Percentiles rank a stretch among this genome's conserved stretches.
Conservation (phyloP, 2,113 vertebrate species). For the Polypterus bichir region DNA sequence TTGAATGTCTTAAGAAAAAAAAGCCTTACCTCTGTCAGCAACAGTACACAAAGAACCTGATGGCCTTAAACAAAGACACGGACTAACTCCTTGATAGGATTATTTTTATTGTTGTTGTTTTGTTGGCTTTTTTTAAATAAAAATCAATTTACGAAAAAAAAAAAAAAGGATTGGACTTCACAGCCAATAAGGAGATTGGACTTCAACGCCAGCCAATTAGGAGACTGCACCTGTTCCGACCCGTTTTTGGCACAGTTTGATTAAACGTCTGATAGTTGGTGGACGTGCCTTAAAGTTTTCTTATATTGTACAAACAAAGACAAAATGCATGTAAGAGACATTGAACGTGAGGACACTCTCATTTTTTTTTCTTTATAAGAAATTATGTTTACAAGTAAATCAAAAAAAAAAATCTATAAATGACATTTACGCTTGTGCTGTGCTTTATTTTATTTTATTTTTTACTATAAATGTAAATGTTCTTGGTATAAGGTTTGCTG, state of each 20-base stretch:
- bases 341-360: slow-evolving; percentile 41
- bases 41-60: too few relatives aligned
- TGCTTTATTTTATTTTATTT: too few relatives aligned
- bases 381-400: slow-evolving; percentile 23
- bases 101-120: slow-evolving; percentile 22
- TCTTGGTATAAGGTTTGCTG: too few relatives aligned
- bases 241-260: too few relatives aligned
- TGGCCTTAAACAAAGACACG: slow-evolving; percentile 35
- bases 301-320: slow-evolving; percentile 49
- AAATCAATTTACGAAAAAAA: too few relatives aligned
- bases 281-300: slow-evolving; percentile 49
- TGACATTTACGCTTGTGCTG: neutral
- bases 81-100: slow-evolving; percentile 33
- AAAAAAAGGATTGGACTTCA: too few relatives aligned
- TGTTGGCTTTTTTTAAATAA: too few relatives aligned
- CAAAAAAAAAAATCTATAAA: slow-evolving; percentile 36
- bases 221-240: too few relatives aligned
- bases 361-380: slow-evolving; percentile 43
- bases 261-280: neutral
- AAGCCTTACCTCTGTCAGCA: slow-evolving; percentile 20
- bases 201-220: too few relatives aligned
- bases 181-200: too few relatives aligned
- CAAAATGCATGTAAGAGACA: slow-evolving; percentile 28
- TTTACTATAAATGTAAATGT: too few relatives aligned
- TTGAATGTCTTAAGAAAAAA: slow-evolving; percentile 22